A percentile compares a stretch with the other conserved stretches of the same genome.
Conservation (phyloP, 2,113 vertebrate species). For the Geococcyx californianus region DNA sequence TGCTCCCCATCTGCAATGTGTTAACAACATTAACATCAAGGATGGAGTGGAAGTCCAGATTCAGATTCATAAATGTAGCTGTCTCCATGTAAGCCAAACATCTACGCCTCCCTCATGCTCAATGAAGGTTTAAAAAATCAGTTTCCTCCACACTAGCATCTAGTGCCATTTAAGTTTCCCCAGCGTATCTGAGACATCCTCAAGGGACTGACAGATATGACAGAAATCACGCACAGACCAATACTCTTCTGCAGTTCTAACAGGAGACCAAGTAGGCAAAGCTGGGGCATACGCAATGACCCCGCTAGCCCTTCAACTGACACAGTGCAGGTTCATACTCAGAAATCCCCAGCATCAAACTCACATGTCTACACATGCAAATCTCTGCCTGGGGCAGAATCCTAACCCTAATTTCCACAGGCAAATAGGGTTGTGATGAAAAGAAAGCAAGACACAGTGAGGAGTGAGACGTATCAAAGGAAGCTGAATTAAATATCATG, state of each 20-base stretch:
- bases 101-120: neutral
- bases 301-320: neutral
- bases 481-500: neutral
- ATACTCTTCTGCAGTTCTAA: neutral
- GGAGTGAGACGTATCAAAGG: neutral
- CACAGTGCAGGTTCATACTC: neutral
- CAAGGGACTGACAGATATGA: neutral
- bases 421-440: fast-evolving
- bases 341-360: neutral
- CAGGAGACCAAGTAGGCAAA: neutral
- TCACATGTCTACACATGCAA: neutral
- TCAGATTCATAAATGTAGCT: neutral
- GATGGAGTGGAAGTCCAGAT: neutral
- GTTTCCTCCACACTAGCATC: neutral
- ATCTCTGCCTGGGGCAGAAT: neutral
- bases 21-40: neutral
- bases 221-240: neutral
- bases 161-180: neutral
- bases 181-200: neutral
- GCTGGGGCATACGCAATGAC: neutral
- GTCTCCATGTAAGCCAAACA: neutral
- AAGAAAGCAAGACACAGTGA: neutral
- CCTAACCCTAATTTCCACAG: neutral
- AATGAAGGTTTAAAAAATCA: neutral
- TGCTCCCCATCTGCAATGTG: neutral